A percentile compares a stretch with the other conserved stretches of the same genome.
Conservation (phyloP, 2,113 vertebrate genomes). For the Neoarius graeffei region DNA sequence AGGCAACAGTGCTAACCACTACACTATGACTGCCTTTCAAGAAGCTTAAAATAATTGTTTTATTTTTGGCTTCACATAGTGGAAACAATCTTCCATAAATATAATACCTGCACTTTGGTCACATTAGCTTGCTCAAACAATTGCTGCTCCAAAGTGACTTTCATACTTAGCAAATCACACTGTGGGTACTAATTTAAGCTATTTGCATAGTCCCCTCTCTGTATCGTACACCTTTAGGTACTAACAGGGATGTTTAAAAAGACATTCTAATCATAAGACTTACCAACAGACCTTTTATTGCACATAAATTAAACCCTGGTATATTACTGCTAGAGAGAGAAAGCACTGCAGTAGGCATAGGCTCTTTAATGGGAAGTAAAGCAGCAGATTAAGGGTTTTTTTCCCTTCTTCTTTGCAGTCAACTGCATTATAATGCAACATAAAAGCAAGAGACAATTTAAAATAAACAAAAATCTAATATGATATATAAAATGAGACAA, state of each 20-base stretch:
- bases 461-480: neutral
- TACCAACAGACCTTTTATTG: neutral
- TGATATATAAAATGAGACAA: constrained; percentile 12
- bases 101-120: constrained; percentile 2
- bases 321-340: neutral
- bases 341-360: constrained; percentile 4
- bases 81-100: neutral
- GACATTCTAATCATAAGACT: neutral
- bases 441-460: constrained; percentile 14
- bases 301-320: neutral
- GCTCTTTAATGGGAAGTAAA: neutral
- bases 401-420: neutral
- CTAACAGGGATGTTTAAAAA: neutral
- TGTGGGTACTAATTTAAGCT: neutral
- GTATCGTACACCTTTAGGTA: neutral
- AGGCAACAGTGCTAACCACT: too few species aligned
- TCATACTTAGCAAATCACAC: neutral
- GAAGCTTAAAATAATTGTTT: neutral
- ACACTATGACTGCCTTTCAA: neutral
- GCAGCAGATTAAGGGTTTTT: neutral
- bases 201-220: neutral
- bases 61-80: neutral
- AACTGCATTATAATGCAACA: constrained; percentile 12
- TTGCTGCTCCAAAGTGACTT: neutral
- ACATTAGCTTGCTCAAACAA: neutral